Conservation (phyloP, 2,888 invertebrate genomes). For the Sinotaia quadrata region DNA sequence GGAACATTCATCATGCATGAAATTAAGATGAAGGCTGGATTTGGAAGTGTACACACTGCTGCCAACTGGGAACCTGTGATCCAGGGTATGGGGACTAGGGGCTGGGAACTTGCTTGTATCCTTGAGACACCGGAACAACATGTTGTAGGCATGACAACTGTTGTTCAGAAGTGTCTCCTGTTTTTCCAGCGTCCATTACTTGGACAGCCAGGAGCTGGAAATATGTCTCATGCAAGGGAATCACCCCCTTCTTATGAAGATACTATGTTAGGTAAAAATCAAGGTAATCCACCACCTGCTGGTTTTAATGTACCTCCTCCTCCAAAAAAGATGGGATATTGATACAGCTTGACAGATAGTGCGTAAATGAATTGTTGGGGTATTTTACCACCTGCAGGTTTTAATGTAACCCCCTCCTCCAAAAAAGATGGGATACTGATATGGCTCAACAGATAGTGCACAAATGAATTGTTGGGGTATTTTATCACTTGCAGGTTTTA, state of each 20-base stretch:
- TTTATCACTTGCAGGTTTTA: no score
- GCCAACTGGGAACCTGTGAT: conserved; percentile 60
- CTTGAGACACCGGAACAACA: conserved; percentile 50
- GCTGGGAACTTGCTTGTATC: conserved; percentile 66
- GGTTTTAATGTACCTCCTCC: conserved; percentile 8
- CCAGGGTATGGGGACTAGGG: conserved; percentile 55
- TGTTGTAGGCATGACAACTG: conserved; percentile 26
- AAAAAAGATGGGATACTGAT: conserved; percentile 15
- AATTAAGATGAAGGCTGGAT: conserved; percentile 23
- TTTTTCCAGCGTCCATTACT: conserved; percentile 47
- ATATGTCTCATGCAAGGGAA: background rate
- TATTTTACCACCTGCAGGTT: conserved; percentile 4
- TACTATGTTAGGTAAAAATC: background rate
- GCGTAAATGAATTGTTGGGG: no score
- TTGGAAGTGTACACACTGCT: conserved; percentile 5
- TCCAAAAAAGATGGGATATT: conserved; percentile 16
- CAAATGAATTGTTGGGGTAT: no score
- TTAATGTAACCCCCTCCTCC: conserved; percentile 7
- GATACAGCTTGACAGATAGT: no score
- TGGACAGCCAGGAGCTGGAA: background rate
- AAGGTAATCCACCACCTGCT: conserved; percentile 4
- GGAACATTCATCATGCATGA: conserved; percentile 53
- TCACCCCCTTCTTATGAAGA: background rate
- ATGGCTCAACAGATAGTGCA: no score
- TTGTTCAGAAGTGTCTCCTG: conserved; percentile 45